These are phyloP conservation scores for Agriopis leucophaearia DNA, from an alignment of 2,888 invertebrate genomes.

Conservation along the genomic window DNA sequence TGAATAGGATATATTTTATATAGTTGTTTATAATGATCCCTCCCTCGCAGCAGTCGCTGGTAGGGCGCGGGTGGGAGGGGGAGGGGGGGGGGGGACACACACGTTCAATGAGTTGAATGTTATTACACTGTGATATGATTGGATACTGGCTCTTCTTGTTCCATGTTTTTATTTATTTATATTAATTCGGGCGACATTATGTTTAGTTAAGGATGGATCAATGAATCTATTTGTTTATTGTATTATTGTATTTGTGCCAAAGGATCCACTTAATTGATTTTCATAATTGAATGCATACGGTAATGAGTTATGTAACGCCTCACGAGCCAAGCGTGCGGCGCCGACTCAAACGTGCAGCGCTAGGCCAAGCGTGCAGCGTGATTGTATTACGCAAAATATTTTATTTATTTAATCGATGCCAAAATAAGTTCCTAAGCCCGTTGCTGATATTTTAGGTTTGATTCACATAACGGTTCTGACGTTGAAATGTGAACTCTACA, in stretches of 20 bases:
- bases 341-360: too few relatives aligned
- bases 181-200: conserved; percentile 22
- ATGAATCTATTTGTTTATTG: conserved; percentile 27
- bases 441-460: too few relatives aligned
- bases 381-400: too few relatives aligned
- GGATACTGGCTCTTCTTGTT: conserved; percentile 46
- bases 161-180: conserved; percentile 1
- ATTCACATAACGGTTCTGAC: too few relatives aligned
- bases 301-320: neutral
- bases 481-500: too few relatives aligned
- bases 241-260: conserved; percentile 39
- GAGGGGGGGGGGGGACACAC: conserved; percentile 29
- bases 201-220: conserved; percentile 8
- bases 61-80: too few relatives aligned
- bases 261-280: neutral
- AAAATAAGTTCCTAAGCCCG: too few relatives aligned
- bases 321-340: neutral
- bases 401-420: too few relatives aligned
- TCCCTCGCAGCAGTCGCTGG: too few relatives aligned
- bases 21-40: conserved; percentile 14
- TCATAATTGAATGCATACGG: neutral
- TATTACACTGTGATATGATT: conserved; percentile 50
- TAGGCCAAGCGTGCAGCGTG: neutral
- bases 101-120: conserved; percentile 30
- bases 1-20: conserved; percentile 12